Evolutionary conservation across 2,888 invertebrate species (phyloP).

Genomic region (Quadroppia sp.): DNA sequence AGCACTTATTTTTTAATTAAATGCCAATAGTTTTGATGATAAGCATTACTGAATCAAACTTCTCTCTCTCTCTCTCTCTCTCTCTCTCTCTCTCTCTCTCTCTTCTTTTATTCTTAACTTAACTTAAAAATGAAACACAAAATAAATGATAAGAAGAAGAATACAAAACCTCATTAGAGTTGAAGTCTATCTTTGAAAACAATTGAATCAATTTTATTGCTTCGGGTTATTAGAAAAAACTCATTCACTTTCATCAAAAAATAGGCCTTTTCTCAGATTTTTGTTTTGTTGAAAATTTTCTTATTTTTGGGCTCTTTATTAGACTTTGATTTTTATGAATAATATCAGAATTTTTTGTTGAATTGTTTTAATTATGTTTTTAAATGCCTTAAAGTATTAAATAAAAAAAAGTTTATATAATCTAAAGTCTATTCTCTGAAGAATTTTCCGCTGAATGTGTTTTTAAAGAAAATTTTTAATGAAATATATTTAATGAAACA

Average conservation of each 20-base stretch:
- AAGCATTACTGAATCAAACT: not conserved
- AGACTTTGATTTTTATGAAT: not conserved
- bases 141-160: constrained; percentile 18
- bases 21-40: constrained; percentile 31
- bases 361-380: constrained; percentile 9
- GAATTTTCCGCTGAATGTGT: constrained; percentile 26
- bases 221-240: constrained; percentile 26
- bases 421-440: constrained; percentile 3
- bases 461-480: constrained; percentile 14
- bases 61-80: not conserved
- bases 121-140: constrained; percentile 1
- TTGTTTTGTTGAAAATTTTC: not conserved
- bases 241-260: constrained; percentile 20
- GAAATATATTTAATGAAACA: not conserved
- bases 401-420: not conserved
- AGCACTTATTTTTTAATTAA: constrained; percentile 31
- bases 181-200: constrained; percentile 3
- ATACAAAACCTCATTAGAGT: constrained; percentile 33
- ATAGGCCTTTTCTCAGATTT: not conserved
- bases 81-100: not conserved
- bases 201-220: constrained; percentile 32
- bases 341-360: not conserved
- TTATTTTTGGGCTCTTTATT: not conserved
- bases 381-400: not conserved
- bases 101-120: not conserved